These are phyloP conservation scores for Chymomyza procnemis DNA, from an alignment of 2,888 invertebrate species.

Conservation along the genomic window DNA sequence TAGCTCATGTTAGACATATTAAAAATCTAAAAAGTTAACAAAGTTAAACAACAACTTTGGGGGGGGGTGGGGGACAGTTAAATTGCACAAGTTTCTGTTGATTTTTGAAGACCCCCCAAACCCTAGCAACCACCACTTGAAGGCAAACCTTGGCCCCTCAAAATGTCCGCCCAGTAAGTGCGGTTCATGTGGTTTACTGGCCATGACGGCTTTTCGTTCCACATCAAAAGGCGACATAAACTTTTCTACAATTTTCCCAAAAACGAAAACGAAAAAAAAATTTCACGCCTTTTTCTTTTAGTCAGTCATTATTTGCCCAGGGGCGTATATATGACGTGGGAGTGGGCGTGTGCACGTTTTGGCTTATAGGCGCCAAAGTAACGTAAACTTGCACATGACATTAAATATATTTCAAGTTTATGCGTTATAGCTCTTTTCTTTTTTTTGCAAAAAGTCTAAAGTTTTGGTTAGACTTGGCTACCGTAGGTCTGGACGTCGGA, in stretches of 20 bases:
- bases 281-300: neutral
- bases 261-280: neutral
- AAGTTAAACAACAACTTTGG: neutral
- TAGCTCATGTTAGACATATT: neutral
- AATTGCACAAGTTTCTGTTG: neutral
- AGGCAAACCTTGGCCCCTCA: neutral
- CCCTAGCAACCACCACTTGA: too few relatives aligned
- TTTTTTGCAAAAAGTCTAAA: neutral
- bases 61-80: neutral
- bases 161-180: neutral
- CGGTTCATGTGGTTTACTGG: neutral
- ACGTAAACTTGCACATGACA: slow-evolving; percentile 43
- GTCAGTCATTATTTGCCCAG: neutral
- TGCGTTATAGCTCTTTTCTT: neutral
- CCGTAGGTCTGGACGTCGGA: slow-evolving; percentile 9
- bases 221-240: slow-evolving; percentile 1
- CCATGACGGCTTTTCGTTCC: neutral
- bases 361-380: neutral
- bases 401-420: slow-evolving; percentile 14
- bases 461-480: neutral
- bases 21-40: neutral
- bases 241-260: neutral
- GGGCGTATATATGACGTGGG: neutral
- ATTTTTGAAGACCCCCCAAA: neutral
- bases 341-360: neutral